Base-by-base conservation (phyloP, 2,797 vertebrate species). In the Danio choprae region DNA sequence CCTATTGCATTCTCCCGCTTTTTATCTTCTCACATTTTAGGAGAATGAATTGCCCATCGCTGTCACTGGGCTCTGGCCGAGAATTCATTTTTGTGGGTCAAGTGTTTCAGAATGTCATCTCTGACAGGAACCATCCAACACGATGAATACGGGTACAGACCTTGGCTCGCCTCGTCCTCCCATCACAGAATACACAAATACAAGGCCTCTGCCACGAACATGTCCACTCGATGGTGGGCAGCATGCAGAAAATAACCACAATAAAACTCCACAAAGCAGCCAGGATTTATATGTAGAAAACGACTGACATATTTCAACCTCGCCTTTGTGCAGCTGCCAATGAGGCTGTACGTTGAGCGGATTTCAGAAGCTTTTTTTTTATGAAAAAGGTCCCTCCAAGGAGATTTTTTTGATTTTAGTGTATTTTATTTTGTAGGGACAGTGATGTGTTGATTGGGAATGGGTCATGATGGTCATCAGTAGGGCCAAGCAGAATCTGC, bases 11-110 rank as follows among this genome's bases (percentile, higher is more conserved):
- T 87, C 88, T 85, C 87, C 81, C 86, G 85, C 88, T 91, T 91
- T 92, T 92, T 90, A 93, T 92, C 90, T 91, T 84, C 86, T 87
- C 90, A 92, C 89, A 91, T 92, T 93, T 92, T 92, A 88, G 73
- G 87, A 88, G 89, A 93, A 92, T 90, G 90, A 92, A 93, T 93
- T 83, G 84, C 84, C 86, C 83, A 74, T 79, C 75, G 82, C 85
- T 85, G 87, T 84, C 87, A 86, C 69, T 67, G 82, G 86, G 82
- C 86, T 81, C 75, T 81, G 83, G 87, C 85, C 87, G 79, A 86
- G 84, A 88, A 87, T 88, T 89, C 87, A 86, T 88, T 85, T 87
- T 83, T 89, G 86, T 86, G 87, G 85, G 85, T 89, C 85, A 87
- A 87, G 85, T 87, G 86, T 86, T 84, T 82, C 67, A 88, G 87